Evolutionary conservation across 2,888 invertebrate species (phyloP), one percentile per base, ranked within the genome.

Genomic region (Antheraea assamensis): DNA sequence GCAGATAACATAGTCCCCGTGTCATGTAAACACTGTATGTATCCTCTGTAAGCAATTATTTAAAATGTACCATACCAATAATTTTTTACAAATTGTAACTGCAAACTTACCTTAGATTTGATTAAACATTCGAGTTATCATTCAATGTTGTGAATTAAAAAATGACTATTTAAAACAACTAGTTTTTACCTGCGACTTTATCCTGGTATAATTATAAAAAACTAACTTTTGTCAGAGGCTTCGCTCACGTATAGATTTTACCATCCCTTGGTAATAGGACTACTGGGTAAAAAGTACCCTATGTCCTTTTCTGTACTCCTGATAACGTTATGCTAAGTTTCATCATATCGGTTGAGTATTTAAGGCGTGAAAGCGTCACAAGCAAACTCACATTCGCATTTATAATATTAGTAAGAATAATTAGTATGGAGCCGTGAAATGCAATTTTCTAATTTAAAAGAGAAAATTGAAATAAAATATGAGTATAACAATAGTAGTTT

Each of bases 131-230:
- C 58, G 24, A 58, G 24, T 21, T n/a, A 61, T 27, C 61, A 27
- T 64, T 30, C 4, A 64, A 64, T 64, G 3, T 30, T 30, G 17
- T 61, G 13, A 27, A 30, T 13, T 27, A 61, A 61, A 27, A 17
- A 17, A 64, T 30, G 27, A 27, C 17, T 17, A 30, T 30, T 17
- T 30, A 30, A 30, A 64, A 30, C 0, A 30, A 30, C 21, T 49
- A 55, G 66, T 61, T 24, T 42, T 49, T 66, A 74, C 72, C n/a
- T 5, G 21, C 8, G 55, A n/a, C n/a, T 55, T n/a, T 49, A 49
- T 8, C n/a, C 10, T 7, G n/a, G 21, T 8, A n/a, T n/a, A 52
- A 21, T n/a, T 55, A n/a, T 21, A n/a, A 55, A n/a, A 55, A 55
- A n/a, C 17, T 19, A 49, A 15, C 19, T 49, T 49, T 49, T 19